Conservation (phyloP, 2,113 vertebrate genomes). For the Orthonyx spaldingii region DNA sequence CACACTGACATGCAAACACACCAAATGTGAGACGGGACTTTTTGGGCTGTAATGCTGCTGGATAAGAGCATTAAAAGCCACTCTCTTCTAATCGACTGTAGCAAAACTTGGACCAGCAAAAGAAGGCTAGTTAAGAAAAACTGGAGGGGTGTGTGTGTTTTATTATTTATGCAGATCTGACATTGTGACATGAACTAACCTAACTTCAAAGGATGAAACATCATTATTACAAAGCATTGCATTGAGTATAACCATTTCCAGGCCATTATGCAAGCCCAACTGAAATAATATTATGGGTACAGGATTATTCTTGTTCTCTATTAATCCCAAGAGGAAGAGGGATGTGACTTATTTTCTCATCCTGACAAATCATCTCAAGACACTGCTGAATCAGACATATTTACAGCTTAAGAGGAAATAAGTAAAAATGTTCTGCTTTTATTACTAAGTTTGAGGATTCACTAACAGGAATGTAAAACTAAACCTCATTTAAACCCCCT, state of each 20-base stretch:
- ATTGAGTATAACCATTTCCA: background rate
- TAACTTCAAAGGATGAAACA: slow-evolving; percentile 28
- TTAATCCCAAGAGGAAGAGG: slow-evolving; percentile 25
- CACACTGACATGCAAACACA: background rate
- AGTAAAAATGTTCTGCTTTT: background rate
- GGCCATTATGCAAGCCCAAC: slow-evolving; percentile 20
- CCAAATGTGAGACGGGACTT: background rate
- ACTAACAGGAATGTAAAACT: background rate
- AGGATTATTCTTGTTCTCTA: slow-evolving; percentile 2
- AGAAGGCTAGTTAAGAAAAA: background rate
- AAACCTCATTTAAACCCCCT: background rate
- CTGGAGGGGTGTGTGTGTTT: background rate
- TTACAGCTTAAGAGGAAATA: slow-evolving; percentile 24
- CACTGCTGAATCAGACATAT: slow-evolving; percentile 12
- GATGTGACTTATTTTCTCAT: slow-evolving; percentile 46
- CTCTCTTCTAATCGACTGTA: background rate
- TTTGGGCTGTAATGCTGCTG: background rate
- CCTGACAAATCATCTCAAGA: slow-evolving; percentile 40
- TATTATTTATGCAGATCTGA: background rate
- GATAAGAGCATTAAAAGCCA: background rate
- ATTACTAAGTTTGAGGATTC: background rate
- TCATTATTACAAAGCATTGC: background rate
- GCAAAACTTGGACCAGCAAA: background rate
- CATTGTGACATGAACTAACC: background rate
- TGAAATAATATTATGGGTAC: slow-evolving; percentile 32